These are phyloP conservation scores for Amyelois transitella DNA, from an alignment of 1,140 invertebrate species.

Conservation along the genomic window DNA sequence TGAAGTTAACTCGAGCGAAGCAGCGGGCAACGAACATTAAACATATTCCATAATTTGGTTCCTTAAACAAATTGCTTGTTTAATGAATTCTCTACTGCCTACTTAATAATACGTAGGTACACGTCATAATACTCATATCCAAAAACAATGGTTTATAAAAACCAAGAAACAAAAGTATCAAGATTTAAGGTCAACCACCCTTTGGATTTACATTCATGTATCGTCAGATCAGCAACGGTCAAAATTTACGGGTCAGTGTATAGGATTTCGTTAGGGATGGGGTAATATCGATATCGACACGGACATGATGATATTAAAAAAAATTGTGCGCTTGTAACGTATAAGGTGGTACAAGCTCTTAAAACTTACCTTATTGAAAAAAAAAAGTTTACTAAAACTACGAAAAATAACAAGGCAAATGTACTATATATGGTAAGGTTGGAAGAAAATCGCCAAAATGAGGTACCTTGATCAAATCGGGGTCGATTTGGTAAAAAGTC, in stretches of 20 bases:
- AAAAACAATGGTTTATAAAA: not conserved
- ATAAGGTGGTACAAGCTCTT: too few species aligned
- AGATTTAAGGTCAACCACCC: not conserved
- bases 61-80: not conserved
- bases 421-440: too few species aligned
- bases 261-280: constrained; percentile 12
- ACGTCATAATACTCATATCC: not conserved
- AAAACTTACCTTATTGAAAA: too few species aligned
- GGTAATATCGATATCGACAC: not conserved
- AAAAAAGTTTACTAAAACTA: too few species aligned
- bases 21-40: not conserved
- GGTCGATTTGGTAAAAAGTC: too few species aligned
- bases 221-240: constrained; percentile 9
- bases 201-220: not conserved
- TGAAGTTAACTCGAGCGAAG: not conserved
- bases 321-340: too few species aligned
- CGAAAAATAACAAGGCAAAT: too few species aligned
- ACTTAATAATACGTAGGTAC: not conserved
- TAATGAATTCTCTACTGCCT: not conserved
- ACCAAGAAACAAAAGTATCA: not conserved
- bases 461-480: too few species aligned
- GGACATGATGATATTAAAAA: too few species aligned
- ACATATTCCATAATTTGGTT: not conserved
- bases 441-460: too few species aligned
- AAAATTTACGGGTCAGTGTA: constrained; percentile 27